These are phyloP conservation scores for Xestobium rufovillosum DNA, from an alignment of 2,888 invertebrate genomes.

Conservation along the genomic window DNA sequence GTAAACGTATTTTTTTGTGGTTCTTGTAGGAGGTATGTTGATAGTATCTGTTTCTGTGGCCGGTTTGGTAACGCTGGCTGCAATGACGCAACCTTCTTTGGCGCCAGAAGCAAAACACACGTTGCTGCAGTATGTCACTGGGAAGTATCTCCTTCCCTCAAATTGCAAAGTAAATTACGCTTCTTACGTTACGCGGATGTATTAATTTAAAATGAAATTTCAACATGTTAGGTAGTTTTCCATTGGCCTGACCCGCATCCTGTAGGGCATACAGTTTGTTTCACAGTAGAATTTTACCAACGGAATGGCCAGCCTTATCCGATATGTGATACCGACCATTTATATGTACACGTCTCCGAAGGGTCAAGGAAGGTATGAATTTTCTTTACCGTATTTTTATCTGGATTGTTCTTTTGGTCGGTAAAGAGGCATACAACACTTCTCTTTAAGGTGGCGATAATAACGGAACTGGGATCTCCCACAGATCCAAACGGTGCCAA, in stretches of 20 bases:
- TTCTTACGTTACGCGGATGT: not conserved
- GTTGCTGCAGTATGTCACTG: slow-evolving; percentile 83
- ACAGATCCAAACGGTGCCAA: slow-evolving; percentile 79
- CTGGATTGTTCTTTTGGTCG: slow-evolving; percentile 12
- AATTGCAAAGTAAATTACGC: slow-evolving; percentile 58
- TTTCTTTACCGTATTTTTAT: slow-evolving; percentile 5
- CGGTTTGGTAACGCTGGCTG: slow-evolving; percentile 80
- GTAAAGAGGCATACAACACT: not conserved
- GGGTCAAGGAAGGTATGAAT: slow-evolving; percentile 65
- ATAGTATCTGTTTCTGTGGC: slow-evolving; percentile 85
- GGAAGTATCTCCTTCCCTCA: slow-evolving; percentile 81
- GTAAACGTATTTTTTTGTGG: too few relatives aligned
- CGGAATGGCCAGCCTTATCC: slow-evolving; percentile 92
- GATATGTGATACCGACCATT: slow-evolving; percentile 86
- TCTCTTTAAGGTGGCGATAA: slow-evolving; percentile 62
- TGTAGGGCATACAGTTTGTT: slow-evolving; percentile 88
- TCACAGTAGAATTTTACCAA: slow-evolving; percentile 84
- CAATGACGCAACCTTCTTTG: slow-evolving; percentile 84
- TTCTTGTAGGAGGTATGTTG: slow-evolving; percentile 69
- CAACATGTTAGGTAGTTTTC: slow-evolving; percentile 62
- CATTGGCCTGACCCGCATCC: slow-evolving; percentile 86
- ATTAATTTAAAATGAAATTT: slow-evolving; percentile 5
- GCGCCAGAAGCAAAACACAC: slow-evolving; percentile 88
- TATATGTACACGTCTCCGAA: slow-evolving; percentile 80
- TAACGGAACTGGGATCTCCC: slow-evolving; percentile 82